Base-by-base conservation (phyloP, 2,797 vertebrate genomes). In the Perodicticus potto region DNA sequence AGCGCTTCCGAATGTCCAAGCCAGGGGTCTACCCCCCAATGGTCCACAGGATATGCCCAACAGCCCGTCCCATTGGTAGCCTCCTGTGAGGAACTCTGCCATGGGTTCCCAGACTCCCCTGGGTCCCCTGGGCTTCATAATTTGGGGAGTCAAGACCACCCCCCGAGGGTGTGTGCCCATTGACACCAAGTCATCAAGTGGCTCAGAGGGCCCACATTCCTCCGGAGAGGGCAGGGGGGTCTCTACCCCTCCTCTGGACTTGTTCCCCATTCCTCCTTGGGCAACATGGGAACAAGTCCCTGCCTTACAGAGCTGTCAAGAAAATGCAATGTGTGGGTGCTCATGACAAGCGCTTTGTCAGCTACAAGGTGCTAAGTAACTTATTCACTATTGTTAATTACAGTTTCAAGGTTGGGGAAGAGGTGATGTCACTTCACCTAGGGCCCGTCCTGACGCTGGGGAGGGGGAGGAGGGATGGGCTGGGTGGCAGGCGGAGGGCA, bases 51-150 rank as follows among this genome's bases (percentile, higher is more conserved):
- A 20, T 19, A 65, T 5, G 7, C 20, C 67, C n/a, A 27, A 9
- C 17, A 7, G 16, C 40, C 23, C 65, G 0, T 32, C 34, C 7
- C 0, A 2, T 3, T 2, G 40, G 8, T 7, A 2, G 7, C 5
- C 1, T 49, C 25, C 23, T 8, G 16, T 6, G 53, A 82, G 63
- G 37, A 0, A 9, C 14, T 10, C 43, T 14, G 25, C 0, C 61
- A 0, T 20, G 72, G 70, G 53, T 29, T 53, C 34, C n/a, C 19
- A 14, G 37, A 23, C 20, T 27, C 23, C 23, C 37, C 37, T 27
- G 23, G 22, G 11, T 40, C 34, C 25, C 32, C 37, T 27, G 23
- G 17, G 57, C 14, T 40, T 22, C 13, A 0, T 1, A 45, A n/a
- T 85, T 73, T 2, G 22, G 11, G 23, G 70, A 43, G 29, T 20